Percentiles rank a stretch among this genome's conserved stretches.
Conservation (phyloP, 2,888 invertebrate species). For the Dyspetes luteomarginatus region DNA sequence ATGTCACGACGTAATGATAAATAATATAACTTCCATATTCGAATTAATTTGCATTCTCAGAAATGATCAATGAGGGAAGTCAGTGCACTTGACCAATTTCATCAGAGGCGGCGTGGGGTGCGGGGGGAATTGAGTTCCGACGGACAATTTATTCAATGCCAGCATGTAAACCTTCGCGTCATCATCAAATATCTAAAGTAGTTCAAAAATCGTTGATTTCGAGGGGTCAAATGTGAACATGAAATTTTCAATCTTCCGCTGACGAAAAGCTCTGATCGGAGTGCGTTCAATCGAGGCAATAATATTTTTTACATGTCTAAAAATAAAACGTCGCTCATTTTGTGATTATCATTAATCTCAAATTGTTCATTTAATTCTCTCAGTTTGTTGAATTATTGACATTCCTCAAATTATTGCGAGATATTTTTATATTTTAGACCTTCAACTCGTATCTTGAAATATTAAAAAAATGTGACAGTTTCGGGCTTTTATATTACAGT, state of each 20-base stretch:
- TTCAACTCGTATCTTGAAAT: slow-evolving; percentile 35
- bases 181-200: neutral
- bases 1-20: slow-evolving; percentile 57
- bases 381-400: neutral
- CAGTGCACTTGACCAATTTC: slow-evolving; percentile 55
- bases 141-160: slow-evolving; percentile 27
- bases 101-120: slow-evolving; percentile 12
- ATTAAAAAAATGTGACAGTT: slow-evolving; percentile 53
- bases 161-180: neutral
- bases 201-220: slow-evolving; percentile 13
- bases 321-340: neutral
- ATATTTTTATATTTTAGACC: slow-evolving; percentile 19
- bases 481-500: slow-evolving; percentile 5
- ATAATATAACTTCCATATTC: slow-evolving; percentile 49
- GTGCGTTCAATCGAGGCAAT: neutral
- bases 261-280: neutral
- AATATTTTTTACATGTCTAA: too few relatives aligned
- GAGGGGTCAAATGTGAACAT: neutral
- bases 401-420: neutral
- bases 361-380: neutral
- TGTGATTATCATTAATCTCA: neutral
- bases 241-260: neutral
- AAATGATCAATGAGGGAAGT: slow-evolving; percentile 61
- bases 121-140: slow-evolving; percentile 29
- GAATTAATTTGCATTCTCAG: slow-evolving; percentile 62